phyloP scores from a whole-genome alignment of 2,113 vertebrate species.

The Notarius lentiginosus region DNA sequence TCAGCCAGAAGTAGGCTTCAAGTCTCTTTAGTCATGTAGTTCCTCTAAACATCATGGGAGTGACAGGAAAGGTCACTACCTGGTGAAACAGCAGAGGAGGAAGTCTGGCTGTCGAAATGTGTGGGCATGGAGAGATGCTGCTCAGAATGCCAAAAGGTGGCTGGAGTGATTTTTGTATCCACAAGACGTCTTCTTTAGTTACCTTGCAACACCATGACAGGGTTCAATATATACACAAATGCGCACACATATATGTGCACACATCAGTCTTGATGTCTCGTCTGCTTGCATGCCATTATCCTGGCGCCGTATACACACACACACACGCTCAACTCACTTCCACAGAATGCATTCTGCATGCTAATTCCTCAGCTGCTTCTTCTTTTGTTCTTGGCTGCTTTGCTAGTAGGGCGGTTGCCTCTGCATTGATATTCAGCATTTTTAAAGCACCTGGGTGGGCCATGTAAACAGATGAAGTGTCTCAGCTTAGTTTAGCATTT shows the following conservation, averaged over 20 bases:
- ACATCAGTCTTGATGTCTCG: conserved; percentile 46
- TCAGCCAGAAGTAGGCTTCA: conserved; percentile 22
- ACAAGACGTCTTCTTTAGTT: conserved; percentile 53
- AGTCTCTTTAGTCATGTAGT: conserved; percentile 28
- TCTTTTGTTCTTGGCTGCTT: conserved; percentile 29
- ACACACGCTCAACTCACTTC: conserved; percentile 7
- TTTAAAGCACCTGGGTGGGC: conserved; percentile 32
- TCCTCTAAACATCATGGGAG: conserved; percentile 34
- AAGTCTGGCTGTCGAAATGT: conserved; percentile 44
- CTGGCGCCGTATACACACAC: conserved; percentile 16
- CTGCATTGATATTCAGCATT: conserved; percentile 2
- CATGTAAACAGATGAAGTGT: conserved; percentile 18
- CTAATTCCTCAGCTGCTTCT: conserved; percentile 53
- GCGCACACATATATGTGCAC: conserved; percentile 12
- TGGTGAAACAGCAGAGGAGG: conserved; percentile 21
- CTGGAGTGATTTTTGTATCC: conserved; percentile 53
- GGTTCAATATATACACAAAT: conserved; percentile 33
- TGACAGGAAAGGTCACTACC: conserved; percentile 58
- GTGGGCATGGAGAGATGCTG: conserved; percentile 46
- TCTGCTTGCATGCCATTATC: conserved; percentile 57
- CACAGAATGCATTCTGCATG: conserved; percentile 52
- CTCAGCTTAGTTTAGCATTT: conserved; percentile 20
- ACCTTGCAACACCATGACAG: conserved; percentile 43
- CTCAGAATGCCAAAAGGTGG: conserved; percentile 50
- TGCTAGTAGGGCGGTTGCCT: conserved; percentile 2